Percentiles rank a stretch among this genome's conserved stretches.
phyloP scores from a whole-genome alignment of 2,113 vertebrate genomes.

The Leptocoma aspasia region DNA sequence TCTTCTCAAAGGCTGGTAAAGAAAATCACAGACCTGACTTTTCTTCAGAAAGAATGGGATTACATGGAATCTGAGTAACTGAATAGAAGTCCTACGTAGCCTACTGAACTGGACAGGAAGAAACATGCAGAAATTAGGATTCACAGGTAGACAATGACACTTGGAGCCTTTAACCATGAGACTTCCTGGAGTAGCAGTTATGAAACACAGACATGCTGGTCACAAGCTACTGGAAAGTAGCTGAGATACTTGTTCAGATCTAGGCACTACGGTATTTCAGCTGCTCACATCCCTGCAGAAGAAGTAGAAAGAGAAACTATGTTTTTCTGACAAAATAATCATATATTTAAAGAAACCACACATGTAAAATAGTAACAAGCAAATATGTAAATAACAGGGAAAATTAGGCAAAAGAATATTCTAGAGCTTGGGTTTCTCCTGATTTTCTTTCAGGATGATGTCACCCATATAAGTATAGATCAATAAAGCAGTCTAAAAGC shows the following conservation, averaged over 20 bases:
- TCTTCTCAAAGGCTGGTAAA: neutral
- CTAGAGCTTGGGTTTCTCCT: neutral
- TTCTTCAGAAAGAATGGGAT: neutral
- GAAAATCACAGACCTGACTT: neutral
- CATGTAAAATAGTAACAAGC: neutral
- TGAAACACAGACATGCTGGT: neutral
- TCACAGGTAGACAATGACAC: neutral
- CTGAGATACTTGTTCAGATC: neutral
- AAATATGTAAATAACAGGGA: neutral
- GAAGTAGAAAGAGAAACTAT: neutral
- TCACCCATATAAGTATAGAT: neutral
- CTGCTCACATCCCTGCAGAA: neutral
- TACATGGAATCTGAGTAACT: neutral
- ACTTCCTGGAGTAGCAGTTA: neutral
- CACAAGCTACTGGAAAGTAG: neutral
- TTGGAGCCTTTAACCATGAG: neutral
- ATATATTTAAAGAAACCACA: neutral
- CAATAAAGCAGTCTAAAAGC: neutral
- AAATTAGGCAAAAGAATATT: neutral
- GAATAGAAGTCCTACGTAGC: neutral
- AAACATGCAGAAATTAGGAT: neutral
- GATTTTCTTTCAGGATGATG: neutral
- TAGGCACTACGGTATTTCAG: neutral
- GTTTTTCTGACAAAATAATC: neutral
- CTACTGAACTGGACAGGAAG: neutral